Conservation (phyloP, 2,888 invertebrate genomes). For the Leucophenga maculata region DNA sequence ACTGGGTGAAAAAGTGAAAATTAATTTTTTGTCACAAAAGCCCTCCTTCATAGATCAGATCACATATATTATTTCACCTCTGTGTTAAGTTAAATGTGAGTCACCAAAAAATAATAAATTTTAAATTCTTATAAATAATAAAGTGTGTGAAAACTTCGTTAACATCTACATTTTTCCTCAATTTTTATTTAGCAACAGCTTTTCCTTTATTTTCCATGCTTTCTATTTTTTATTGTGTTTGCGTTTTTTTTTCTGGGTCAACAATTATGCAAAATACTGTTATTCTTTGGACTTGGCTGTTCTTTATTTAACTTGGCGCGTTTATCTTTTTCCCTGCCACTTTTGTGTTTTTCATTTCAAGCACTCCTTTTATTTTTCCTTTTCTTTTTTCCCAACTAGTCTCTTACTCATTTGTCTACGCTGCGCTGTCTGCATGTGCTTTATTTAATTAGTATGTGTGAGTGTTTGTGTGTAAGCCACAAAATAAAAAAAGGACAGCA, state of each 20-base stretch:
- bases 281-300: slow-evolving; percentile 46
- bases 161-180: not conserved
- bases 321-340: slow-evolving; percentile 56
- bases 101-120: no score
- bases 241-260: slow-evolving; percentile 61
- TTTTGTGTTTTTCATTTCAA: slow-evolving; percentile 1
- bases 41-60: no score
- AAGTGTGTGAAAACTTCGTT: not conserved
- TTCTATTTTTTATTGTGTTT: slow-evolving; percentile 14
- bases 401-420: not conserved
- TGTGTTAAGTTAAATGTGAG: no score
- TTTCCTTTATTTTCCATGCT: slow-evolving; percentile 27
- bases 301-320: slow-evolving; percentile 54
- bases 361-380: slow-evolving; percentile 10
- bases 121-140: no score
- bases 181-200: not conserved
- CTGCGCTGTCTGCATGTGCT: slow-evolving; percentile 51
- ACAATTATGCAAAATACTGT: slow-evolving; percentile 68
- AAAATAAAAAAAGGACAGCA: slow-evolving; percentile 14
- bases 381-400: not conserved
- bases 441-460: slow-evolving; percentile 61
- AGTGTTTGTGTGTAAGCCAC: slow-evolving; percentile 33
- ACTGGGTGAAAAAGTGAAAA: no score
- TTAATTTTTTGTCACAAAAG: no score
- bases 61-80: slow-evolving; percentile 30